Evolutionary conservation across 2,888 invertebrate species (phyloP).

Genomic region (Mesorhabditis spiculigera): DNA sequence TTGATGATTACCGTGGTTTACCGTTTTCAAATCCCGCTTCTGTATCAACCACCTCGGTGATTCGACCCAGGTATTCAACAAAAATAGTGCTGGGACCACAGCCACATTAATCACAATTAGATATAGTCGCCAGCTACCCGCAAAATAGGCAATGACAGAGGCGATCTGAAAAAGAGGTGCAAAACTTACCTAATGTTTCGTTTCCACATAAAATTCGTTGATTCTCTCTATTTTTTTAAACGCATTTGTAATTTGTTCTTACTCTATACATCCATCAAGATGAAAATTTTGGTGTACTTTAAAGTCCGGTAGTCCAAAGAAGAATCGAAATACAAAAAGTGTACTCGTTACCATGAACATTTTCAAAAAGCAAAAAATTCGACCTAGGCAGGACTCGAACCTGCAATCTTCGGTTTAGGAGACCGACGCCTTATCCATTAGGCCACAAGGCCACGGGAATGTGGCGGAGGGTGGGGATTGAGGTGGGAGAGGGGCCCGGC

Average conservation of each 20-base stretch:
- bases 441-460: conserved; percentile 30
- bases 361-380: conserved; percentile 13
- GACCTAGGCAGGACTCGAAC: conserved; percentile 40
- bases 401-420: conserved; percentile 45
- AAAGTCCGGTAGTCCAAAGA: not conserved
- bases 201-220: not conserved
- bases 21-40: conserved; percentile 20
- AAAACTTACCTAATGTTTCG: not conserved
- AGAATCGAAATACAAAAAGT: not conserved
- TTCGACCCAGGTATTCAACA: conserved; percentile 16
- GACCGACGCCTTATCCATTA: conserved; percentile 51
- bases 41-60: conserved; percentile 42
- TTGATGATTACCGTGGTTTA: conserved; percentile 8
- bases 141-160: conserved; percentile 25
- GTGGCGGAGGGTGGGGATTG: not conserved
- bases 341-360: not conserved
- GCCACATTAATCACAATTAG: conserved; percentile 20
- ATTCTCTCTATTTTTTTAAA: too few relatives aligned
- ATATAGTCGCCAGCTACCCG: conserved; percentile 25
- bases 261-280: too few relatives aligned
- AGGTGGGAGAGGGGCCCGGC: not conserved
- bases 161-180: conserved; percentile 14
- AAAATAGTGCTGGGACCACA: not conserved
- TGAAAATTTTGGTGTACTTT: not conserved
- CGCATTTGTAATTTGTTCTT: too few relatives aligned